These are phyloP conservation scores for Cantharis flavilabris DNA, from an alignment of 2,888 invertebrate genomes.

Conservation along the genomic window DNA sequence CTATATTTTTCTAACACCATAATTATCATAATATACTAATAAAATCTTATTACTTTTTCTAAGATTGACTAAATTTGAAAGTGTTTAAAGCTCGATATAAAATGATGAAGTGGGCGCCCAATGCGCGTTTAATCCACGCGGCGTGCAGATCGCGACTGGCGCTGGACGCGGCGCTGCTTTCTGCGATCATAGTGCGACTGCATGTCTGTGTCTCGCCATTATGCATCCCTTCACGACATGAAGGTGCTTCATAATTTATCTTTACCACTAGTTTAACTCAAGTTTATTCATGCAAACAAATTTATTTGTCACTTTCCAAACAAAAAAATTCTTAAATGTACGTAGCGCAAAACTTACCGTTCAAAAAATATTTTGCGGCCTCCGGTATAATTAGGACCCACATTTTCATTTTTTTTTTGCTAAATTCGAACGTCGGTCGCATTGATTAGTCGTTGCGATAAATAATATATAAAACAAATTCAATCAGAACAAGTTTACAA, in stretches of 20 bases:
- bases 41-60: not conserved
- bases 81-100: conserved; percentile 21
- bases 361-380: not conserved
- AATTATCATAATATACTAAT: conserved; percentile 3
- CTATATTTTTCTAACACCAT: not conserved
- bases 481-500: no score
- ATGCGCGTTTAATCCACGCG: conserved; percentile 36
- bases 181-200: conserved; percentile 26
- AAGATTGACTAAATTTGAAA: conserved; percentile 11
- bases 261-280: conserved; percentile 3
- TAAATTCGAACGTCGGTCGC: not conserved
- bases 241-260: conserved; percentile 20
- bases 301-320: not conserved
- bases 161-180: conserved; percentile 24
- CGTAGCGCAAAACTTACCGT: not conserved
- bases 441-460: not conserved
- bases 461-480: no score
- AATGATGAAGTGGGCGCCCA: conserved; percentile 22
- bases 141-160: conserved; percentile 39
- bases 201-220: conserved; percentile 27
- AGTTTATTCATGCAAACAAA: not conserved
- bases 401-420: no score
- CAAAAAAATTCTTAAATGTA: not conserved
- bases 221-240: conserved; percentile 20
- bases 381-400: not conserved